Base-by-base conservation (phyloP, 1,140 invertebrate genomes). In the Episyrphus balteatus region DNA sequence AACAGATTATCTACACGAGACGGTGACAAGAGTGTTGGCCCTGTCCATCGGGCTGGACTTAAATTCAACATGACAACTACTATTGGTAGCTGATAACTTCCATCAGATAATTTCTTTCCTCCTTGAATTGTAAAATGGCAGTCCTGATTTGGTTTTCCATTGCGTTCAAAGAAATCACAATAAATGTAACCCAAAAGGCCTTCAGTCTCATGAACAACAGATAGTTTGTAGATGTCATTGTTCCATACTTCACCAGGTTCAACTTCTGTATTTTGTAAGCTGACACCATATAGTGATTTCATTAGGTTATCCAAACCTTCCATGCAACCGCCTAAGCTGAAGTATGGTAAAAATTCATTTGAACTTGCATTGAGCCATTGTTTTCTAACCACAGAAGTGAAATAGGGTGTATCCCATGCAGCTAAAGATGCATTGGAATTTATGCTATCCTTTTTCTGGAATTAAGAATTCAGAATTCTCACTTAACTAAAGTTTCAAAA, bases 91-190 rank as follows among this genome's bases (percentile, higher is more conserved):
- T 92, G 88, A 66, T 97, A 96, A 37, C 73, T 73, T n/a, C 88
- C 88, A 71, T 94, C 82, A 1, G 77, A 56, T 41, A 88, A 61
- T 48, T 76, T 58, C 69, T 89, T 86, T 17, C 95, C 94, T 14
- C 96, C 96, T 60, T 84, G 83, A 51, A 99, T 96, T 1, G 95
- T 99, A 70, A 96, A 98, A 70, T 99, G 97, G 62, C 96, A 98
- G 65, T 99, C 97, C 75, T 98, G 93, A 71, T 91, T 84, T 21
- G 89, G 83, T 71, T 99, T 99, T 7, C 83, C 82, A 32, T 73
- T 59, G 44, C 97, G 75, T 62, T 91, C 85, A 66, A 89, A 98
- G 61, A 99, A 86, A 73, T 99, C 97, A 71, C 95, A 96, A 68
- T 98, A 99, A 59, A 99, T 96, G 59, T 92, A 80, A 0, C 97